A percentile compares a stretch with the other conserved stretches of the same genome.
Conservation (phyloP, 2,797 vertebrate genomes). For the Sebastes miniatus region DNA sequence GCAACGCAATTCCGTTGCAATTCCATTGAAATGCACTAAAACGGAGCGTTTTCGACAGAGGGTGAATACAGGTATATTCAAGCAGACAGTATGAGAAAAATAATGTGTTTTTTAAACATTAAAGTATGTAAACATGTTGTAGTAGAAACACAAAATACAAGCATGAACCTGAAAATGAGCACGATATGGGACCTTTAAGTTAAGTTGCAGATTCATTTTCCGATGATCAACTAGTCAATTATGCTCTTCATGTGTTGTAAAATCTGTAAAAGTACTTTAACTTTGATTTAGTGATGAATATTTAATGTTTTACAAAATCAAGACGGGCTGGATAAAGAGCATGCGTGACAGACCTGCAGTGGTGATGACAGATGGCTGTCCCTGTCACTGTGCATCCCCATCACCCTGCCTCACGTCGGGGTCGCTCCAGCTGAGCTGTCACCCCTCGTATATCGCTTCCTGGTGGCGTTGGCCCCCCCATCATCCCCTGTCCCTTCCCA, state of each 20-base stretch:
- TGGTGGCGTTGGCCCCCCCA: constrained; percentile 20
- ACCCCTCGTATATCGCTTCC: constrained; percentile 28
- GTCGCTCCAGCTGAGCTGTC: constrained; percentile 59
- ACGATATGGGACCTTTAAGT: background rate
- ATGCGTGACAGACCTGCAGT: constrained; percentile 33
- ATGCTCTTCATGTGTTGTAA: background rate
- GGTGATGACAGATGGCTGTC: constrained; percentile 42
- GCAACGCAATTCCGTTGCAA: too few relatives aligned
- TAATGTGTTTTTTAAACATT: too few relatives aligned
- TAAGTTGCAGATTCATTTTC: background rate
- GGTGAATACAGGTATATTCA: too few relatives aligned
- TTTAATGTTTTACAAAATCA: background rate
- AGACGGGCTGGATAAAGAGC: constrained; percentile 3
- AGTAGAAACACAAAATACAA: too few relatives aligned
- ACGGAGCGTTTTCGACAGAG: too few relatives aligned
- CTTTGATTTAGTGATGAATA: background rate
- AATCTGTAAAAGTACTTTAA: background rate
- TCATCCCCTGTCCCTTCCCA: constrained; percentile 32
- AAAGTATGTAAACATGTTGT: too few relatives aligned
- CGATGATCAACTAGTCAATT: background rate
- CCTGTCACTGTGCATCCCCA: constrained; percentile 19
- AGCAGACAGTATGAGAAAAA: too few relatives aligned
- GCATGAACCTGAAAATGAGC: too few relatives aligned
- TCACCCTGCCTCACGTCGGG: constrained; percentile 8
- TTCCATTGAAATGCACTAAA: too few relatives aligned